A percentile compares a stretch with the other conserved stretches of the same genome.
phyloP scores from a whole-genome alignment of 92 coral and sea anemone genomes.

The Umimayanthus chanpuru region DNA sequence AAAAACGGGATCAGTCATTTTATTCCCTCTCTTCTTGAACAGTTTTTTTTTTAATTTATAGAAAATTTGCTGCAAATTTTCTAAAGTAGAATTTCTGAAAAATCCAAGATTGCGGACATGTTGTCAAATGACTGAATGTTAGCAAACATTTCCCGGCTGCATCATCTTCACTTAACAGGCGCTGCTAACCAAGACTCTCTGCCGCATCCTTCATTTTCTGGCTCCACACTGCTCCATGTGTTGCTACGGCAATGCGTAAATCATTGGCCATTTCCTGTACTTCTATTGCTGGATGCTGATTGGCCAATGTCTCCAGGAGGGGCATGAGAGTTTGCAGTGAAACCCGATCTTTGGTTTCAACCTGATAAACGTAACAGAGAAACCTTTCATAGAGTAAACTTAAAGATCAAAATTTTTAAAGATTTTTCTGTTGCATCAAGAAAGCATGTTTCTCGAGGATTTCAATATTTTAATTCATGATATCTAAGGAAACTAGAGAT shows the following conservation, averaged over 20 bases:
- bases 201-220: slow-evolving; percentile 71
- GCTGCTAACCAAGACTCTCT: slow-evolving; percentile 54
- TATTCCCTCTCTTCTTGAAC: too few relatives aligned
- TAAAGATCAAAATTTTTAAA: neutral
- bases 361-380: slow-evolving; percentile 41
- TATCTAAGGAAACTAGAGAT: neutral
- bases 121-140: neutral
- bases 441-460: neutral
- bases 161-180: neutral
- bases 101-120: too few relatives aligned
- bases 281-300: slow-evolving; percentile 60
- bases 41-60: too few relatives aligned
- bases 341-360: slow-evolving; percentile 59
- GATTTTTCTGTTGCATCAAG: too few relatives aligned
- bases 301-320: slow-evolving; percentile 67
- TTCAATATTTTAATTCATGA: neutral
- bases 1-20: too few relatives aligned
- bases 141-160: neutral
- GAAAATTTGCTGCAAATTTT: too few relatives aligned
- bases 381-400: neutral
- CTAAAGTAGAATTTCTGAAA: too few relatives aligned
- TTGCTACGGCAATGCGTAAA: slow-evolving; percentile 87
- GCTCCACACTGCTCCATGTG: slow-evolving; percentile 89
- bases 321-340: slow-evolving; percentile 71
- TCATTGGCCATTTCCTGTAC: slow-evolving; percentile 85